Evolutionary conservation across 2,797 vertebrate genomes (phyloP), one percentile per base, ranked within the genome.

Genomic region (Nothura maculosa): DNA sequence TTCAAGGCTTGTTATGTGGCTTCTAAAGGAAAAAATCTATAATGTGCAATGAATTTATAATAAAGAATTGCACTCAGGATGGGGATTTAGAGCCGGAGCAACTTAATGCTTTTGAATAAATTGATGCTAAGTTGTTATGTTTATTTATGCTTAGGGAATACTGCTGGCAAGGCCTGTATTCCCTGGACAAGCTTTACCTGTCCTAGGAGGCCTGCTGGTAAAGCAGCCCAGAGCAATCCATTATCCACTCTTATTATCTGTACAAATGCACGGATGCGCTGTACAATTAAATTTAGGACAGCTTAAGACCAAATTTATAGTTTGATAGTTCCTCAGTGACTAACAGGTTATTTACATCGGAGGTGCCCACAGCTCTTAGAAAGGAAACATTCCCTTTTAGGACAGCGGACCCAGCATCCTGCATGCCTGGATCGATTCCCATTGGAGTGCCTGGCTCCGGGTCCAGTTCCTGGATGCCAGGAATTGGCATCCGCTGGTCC

Each of bases 131-230:
- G 19, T 63, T 45, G 60, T 58, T 95, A 87, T 32, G 7, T 84
- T 70, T 72, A 62, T 76, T 83, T 92, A 58, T 92, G 40, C 47
- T 86, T 77, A 92, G 52, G 19, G 81, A 81, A 90, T 96, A 90
- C 57, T 89, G 55, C 40, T 60, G 68, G 52, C 34, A 67, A 66
- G 32, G 20, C 79, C 68, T 95, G 50, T 70, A 68, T 38, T 94
- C 57, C 62, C 84, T 42, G 89, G 62, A 55, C 28, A 55, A 81
- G 24, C 79, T 89, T 83, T 88, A 94, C 79, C 58, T 60, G 60
- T 60, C 79, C 47, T 88, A 45, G 80, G 94, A 94, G 76, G 81
- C 62, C 43, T 89, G 34, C 43, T 89, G 12, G 87, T 92, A 94
- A 82, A 91, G 86, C n/a, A 76, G 12, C 43, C 62, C 12, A 73